Evolutionary conservation across 2,797 vertebrate species (phyloP).

Genomic region (Gadopsis bispinosus): DNA sequence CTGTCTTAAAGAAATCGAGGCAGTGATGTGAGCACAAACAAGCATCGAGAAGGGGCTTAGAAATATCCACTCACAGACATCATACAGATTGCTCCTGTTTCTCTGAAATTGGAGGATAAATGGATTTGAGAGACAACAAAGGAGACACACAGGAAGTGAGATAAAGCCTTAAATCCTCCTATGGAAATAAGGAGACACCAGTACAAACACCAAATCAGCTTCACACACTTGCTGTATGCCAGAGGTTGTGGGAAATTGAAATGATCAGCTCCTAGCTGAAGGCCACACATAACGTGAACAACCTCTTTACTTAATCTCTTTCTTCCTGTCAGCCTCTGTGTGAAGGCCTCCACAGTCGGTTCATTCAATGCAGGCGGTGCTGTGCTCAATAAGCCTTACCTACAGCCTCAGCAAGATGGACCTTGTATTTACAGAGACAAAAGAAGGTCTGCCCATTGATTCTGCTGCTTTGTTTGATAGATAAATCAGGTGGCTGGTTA

Average conservation of each 20-base stretch:
- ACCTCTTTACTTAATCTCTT: slow-evolving; percentile 38
- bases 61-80: background rate
- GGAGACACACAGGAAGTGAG: slow-evolving; percentile 4
- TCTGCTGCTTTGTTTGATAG: slow-evolving; percentile 28
- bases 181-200: slow-evolving; percentile 8
- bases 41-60: background rate
- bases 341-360: slow-evolving; percentile 10
- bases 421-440: slow-evolving; percentile 26
- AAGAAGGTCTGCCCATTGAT: slow-evolving; percentile 20
- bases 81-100: background rate
- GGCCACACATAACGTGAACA: slow-evolving; percentile 26
- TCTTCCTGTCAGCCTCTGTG: slow-evolving; percentile 7
- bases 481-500: too few relatives aligned
- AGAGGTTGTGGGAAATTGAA: slow-evolving; percentile 28
- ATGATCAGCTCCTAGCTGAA: slow-evolving; percentile 10
- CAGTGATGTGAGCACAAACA: slow-evolving; percentile 6
- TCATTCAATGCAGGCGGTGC: slow-evolving; percentile 32
- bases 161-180: slow-evolving; percentile 15
- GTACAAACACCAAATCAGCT: slow-evolving; percentile 10
- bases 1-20: background rate
- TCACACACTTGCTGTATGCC: background rate
- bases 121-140: slow-evolving; percentile 12
- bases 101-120: slow-evolving; percentile 17
- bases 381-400: slow-evolving; percentile 27
- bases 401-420: slow-evolving; percentile 28